Evolutionary conservation across 2,113 vertebrate genomes (phyloP), one percentile per base, ranked within the genome.

Genomic region (Oncorhynchus keta): DNA sequence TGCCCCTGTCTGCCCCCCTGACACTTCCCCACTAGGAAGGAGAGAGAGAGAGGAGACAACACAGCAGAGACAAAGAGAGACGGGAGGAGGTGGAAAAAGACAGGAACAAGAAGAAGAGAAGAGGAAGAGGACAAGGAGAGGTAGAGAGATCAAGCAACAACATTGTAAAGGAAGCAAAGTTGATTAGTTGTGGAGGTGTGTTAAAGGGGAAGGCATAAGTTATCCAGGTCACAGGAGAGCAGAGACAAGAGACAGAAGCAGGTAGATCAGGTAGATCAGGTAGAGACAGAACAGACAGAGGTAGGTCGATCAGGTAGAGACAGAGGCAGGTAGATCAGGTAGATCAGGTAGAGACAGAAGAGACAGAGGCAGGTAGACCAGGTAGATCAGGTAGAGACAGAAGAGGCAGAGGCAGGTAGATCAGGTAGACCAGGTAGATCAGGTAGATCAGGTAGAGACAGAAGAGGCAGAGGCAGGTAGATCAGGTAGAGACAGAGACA

Each of bases 1-100:
- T 62, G 96, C 95, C 92, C 97, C 95, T 91, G 93, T 95, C 93
- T 95, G 95, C 87, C 95, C 94, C 3, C 95, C 95, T 90, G 97
- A 83, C 93, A 95, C 93, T 75, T 96, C 94, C 94, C 97, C 97
- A 93, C 97, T 99, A 93, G 88, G 92, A 81, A 66, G 48, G n/a
- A 39, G 55, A 12, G 59, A 82, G 16, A 80, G 79, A 76, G 72
- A 76, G 76, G 88, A 73, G 49, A 90, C 79, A 90, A 78, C 71
- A 78, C 87, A 89, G 91, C 75, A 87, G 78, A 88, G 89, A 87
- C 87, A 76, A 82, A 74, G 84, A 92, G 90, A 84, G 73, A 70
- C 74, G 75, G 76, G 79, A 80, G 74, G 68, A 76, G 48, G 72
- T 90, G 73, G 68, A 71, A 69, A 26, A 79, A 73, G 72, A 82